phyloP scores from a whole-genome alignment of 2,797 vertebrate species.

The Cryptoprocta ferox region DNA sequence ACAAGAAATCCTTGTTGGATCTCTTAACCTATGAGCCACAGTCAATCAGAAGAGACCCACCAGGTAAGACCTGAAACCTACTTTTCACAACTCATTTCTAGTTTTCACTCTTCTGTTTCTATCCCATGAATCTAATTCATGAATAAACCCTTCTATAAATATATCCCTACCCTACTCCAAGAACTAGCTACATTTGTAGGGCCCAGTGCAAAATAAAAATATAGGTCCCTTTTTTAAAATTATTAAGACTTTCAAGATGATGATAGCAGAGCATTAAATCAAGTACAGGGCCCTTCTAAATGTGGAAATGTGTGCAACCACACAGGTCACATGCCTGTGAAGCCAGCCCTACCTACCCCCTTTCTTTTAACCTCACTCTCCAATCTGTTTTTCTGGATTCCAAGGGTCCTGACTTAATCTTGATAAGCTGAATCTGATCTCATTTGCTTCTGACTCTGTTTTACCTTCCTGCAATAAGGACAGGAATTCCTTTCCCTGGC shows the following conservation, averaged over 20 bases:
- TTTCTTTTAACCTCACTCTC: background rate
- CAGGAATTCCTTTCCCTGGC: background rate
- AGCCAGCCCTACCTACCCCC: background rate
- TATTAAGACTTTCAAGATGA: background rate
- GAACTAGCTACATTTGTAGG: background rate
- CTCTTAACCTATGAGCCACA: background rate
- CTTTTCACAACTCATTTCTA: background rate
- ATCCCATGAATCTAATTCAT: background rate
- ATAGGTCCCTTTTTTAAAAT: background rate
- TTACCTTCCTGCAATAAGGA: background rate
- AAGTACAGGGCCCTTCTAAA: background rate
- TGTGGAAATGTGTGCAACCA: background rate
- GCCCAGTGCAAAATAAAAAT: constrained; percentile 14
- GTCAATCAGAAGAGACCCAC: background rate
- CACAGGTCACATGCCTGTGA: background rate
- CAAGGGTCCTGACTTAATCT: background rate
- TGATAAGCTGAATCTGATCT: background rate
- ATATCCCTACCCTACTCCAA: background rate
- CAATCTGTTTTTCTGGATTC: background rate
- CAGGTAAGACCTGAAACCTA: background rate
- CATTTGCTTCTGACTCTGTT: background rate
- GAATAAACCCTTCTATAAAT: background rate
- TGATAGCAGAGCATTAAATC: background rate
- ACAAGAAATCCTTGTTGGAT: background rate
- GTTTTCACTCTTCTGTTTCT: background rate